Base-by-base conservation (phyloP, 1,140 invertebrate genomes). In the Sminthurinus signatus region DNA sequence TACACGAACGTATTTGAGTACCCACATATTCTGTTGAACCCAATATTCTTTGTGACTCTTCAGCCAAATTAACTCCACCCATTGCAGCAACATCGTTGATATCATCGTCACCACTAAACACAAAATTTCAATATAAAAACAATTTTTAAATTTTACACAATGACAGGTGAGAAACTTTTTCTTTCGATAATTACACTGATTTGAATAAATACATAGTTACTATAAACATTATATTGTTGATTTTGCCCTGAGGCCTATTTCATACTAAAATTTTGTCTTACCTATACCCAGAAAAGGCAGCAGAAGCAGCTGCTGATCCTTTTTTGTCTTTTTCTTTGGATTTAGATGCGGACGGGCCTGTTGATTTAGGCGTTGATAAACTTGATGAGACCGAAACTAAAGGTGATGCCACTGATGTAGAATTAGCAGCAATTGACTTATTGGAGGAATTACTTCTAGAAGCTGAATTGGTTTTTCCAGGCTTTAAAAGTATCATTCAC, bases 61-160 rank as follows among this genome's bases (percentile, higher is more conserved):
- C 95, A 1, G 90, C 88, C 70, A 98, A 81, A 80, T 98, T 98
- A n/a, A 98, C 94, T 28, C 95, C 95, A 72, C 95, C 95, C 95
- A 98, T 98, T 5, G 94, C 94, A 25, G 95, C 94, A 0, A 98
- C 95, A 82, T 98, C 95, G 75, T 98, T 98, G 69, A 98, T 96
- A 76, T 95, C 92, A 78, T 96, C 92, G 76, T 95, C 91, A 29
- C 86, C 88, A 75, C 87, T 81, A 76, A 60, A 75, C 57, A 62
- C 68, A 50, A 50, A 8, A 25, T 8, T 4, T 8, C 10, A 21
- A 25, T 17, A 5, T 42, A 48, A 23, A 8, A 19, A 43, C 5
- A 43, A 36, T 14, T 25, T 4, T 17, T 36, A 15, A 8, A 48
- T 48, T 48, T 5, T 48, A 39, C 17, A 17, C 17, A 39, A 8